Base-by-base conservation (phyloP, 53 echinoderm and acorn worm genomes). In the Astropecten irregularis region DNA sequence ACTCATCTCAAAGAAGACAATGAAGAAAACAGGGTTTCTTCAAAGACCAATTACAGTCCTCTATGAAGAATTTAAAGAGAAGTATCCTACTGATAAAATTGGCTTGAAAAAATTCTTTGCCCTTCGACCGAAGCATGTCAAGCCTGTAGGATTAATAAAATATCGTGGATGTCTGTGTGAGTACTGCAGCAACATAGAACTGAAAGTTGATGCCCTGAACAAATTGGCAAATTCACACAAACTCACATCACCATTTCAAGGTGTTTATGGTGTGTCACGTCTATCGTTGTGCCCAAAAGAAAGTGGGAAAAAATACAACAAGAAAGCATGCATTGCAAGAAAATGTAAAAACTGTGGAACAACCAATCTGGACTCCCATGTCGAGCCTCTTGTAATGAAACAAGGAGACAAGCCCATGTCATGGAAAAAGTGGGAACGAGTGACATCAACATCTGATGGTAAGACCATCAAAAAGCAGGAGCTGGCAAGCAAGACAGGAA, bases 381-480 rank as follows among this genome's bases (percentile, higher is more conserved):
- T 58, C 11, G 1, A 58, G 30, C 8, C 3, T 8, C 51, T 14
- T 58, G 9, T 28, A 3, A 14, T 26, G 59, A 25, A 58, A 27
- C 27, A 28, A 9, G 8, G 2, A 2, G 10, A 60, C 29, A 60
- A 60, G 33, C 29, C 29, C 4, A 58, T 50, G 14, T 30, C 50
- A 30, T 35, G 49, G 74, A 4, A n/a, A 49, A 37, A 54, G 33
- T 39, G 39, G 65, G 65, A 68, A 18, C 44, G 48, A 16, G 31
- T 13, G 28, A 68, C 54, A 11, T 33, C 55, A 18, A 20, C 22
- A 0, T 26, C 32, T 6, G 29, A 54, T 26, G 62, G 66, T 18
- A 83, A 83, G 18, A 44, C 27, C 26, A 55, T 57, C 0, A 35
- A 29, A 42, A n/a, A n/a, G n/a, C 31, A 63, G 82, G 37, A 56